phyloP scores from a whole-genome alignment of 2,113 vertebrate species.

The Xerus inauris region DNA sequence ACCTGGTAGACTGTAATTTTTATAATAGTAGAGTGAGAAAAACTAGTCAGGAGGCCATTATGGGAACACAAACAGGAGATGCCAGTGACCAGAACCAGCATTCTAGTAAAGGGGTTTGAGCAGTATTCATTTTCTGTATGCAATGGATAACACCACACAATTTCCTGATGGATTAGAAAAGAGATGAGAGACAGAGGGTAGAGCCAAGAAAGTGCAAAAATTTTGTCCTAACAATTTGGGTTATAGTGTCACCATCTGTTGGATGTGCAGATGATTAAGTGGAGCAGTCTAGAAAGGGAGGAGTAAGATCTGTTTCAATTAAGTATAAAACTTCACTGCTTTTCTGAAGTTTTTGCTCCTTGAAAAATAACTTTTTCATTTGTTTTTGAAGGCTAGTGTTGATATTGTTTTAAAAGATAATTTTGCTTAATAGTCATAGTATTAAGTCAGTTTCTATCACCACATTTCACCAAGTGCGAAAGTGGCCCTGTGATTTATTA shows the following conservation, averaged over 20 bases:
- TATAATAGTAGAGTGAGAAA: neutral
- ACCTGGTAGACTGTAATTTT: neutral
- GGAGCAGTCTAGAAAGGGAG: neutral
- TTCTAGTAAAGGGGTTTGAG: neutral
- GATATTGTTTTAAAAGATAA: neutral
- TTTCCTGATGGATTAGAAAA: neutral
- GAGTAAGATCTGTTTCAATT: neutral
- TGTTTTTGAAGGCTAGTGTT: neutral
- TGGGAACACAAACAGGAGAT: neutral
- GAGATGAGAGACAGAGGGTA: neutral
- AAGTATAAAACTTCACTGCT: neutral
- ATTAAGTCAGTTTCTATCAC: neutral
- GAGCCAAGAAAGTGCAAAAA: too few species aligned
- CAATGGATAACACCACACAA: neutral
- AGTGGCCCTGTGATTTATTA: neutral
- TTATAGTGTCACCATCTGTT: neutral
- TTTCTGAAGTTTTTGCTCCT: neutral
- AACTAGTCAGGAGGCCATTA: neutral
- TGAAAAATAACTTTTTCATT: neutral
- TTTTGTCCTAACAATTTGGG: neutral
- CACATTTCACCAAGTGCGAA: neutral
- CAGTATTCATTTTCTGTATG: neutral
- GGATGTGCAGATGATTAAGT: neutral
- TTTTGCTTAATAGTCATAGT: neutral
- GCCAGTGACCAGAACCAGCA: accelerated